Evolutionary conservation across 37 sponge, comb jelly and placozoan species (phyloP).

Genomic region (Aplysina aerophoba): DNA sequence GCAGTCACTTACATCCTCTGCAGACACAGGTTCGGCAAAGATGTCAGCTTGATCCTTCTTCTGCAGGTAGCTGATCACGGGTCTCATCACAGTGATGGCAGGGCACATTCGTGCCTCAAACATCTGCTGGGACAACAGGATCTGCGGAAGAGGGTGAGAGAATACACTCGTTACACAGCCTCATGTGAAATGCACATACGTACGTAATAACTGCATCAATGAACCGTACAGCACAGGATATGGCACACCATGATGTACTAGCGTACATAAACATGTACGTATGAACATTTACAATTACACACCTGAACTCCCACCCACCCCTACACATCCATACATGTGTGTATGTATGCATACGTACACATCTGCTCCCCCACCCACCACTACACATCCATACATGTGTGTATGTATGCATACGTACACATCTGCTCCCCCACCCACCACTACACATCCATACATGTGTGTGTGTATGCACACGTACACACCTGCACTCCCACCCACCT

Average conservation of each 20-base stretch:
- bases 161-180: background rate
- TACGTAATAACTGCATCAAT: background rate
- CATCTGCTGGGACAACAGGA: slow-evolving; percentile 68
- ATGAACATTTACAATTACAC: background rate
- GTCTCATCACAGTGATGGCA: slow-evolving; percentile 68
- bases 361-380: too few species aligned
- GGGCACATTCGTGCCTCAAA: slow-evolving; percentile 75
- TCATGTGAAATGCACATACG: background rate
- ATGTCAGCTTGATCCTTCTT: slow-evolving; percentile 87
- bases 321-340: too few species aligned
- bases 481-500: too few species aligned
- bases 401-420: too few species aligned
- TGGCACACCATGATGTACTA: background rate
- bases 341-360: too few species aligned
- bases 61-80: slow-evolving; percentile 62
- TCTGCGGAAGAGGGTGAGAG: slow-evolving; percentile 17
- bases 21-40: slow-evolving; percentile 92
- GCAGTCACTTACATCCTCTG: slow-evolving; percentile 79
- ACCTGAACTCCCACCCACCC: too few species aligned
- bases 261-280: slow-evolving; percentile 9
- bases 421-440: too few species aligned
- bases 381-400: too few species aligned
- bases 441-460: too few species aligned
- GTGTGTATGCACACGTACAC: too few species aligned
- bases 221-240: background rate